Percentiles rank a stretch among this genome's conserved stretches.
These are phyloP conservation scores for Hypotaenidia philippensis DNA, from an alignment of 2,797 vertebrate genomes.

Conservation along the genomic window DNA sequence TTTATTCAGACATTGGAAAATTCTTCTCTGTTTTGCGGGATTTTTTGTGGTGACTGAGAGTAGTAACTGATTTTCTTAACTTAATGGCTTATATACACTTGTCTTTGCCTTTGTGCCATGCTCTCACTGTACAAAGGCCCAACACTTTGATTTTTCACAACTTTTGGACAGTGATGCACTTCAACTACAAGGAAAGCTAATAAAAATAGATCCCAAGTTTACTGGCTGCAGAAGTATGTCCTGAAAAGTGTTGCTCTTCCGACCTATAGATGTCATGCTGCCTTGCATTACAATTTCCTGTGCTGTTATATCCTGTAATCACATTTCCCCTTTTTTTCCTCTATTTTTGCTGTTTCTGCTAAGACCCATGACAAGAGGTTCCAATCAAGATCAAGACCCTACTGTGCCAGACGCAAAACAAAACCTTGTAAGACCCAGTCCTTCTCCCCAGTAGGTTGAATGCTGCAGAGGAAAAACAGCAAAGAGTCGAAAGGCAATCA, in stretches of 20 bases:
- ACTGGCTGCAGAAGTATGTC: background rate
- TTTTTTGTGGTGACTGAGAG: background rate
- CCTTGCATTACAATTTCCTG: background rate
- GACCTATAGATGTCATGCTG: background rate
- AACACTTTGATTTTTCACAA: background rate
- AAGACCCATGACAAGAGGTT: background rate
- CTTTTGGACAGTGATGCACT: background rate
- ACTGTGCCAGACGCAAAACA: background rate
- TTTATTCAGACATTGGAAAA: constrained; percentile 2
- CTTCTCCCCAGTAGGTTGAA: background rate
- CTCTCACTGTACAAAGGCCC: background rate
- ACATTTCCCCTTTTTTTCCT: background rate
- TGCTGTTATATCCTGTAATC: background rate
- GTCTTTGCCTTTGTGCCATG: background rate
- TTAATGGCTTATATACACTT: background rate
- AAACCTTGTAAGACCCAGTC: background rate
- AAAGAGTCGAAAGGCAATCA: background rate
- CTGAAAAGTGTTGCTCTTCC: background rate
- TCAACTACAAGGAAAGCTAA: background rate
- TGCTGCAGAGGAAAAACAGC: background rate
- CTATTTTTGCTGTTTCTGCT: constrained; percentile 25
- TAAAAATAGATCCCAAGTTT: background rate
- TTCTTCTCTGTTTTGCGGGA: background rate
- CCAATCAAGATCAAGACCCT: background rate
- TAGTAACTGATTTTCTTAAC: constrained; percentile 1